These are phyloP conservation scores for Zophobas morio DNA, from an alignment of 1,140 invertebrate genomes.

Conservation along the genomic window DNA sequence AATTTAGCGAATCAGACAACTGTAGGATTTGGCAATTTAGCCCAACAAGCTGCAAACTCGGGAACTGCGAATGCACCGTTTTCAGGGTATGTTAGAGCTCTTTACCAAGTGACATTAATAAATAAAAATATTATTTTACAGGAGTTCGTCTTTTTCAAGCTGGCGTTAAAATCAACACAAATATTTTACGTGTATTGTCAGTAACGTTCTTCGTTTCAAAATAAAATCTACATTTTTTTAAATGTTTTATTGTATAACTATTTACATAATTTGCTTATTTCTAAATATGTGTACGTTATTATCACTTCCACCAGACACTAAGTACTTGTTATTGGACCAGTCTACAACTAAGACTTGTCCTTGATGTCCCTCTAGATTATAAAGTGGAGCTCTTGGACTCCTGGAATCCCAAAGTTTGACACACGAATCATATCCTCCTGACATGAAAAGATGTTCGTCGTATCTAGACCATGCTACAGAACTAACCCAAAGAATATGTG, in stretches of 20 bases:
- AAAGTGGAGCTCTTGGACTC: slow-evolving; percentile 93
- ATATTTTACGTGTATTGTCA: too few species aligned
- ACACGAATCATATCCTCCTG: slow-evolving; percentile 91
- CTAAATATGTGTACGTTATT: slow-evolving; percentile 92
- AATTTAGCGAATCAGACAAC: slow-evolving; percentile 71
- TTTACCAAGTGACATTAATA: too few species aligned
- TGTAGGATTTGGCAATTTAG: slow-evolving; percentile 73
- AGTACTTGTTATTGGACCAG: slow-evolving; percentile 90
- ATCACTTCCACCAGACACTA: slow-evolving; percentile 94
- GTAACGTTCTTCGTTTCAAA: too few species aligned
- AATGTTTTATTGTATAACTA: slow-evolving; percentile 27
- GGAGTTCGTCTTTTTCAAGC: slow-evolving; percentile 64
- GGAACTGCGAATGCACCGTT: slow-evolving; percentile 64
- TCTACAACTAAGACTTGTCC: slow-evolving; percentile 95
- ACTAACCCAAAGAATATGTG: slow-evolving; percentile 92
- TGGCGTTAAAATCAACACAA: slow-evolving; percentile 58
- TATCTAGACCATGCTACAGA: slow-evolving; percentile 89
- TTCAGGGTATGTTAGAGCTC: slow-evolving; percentile 65
- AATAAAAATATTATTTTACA: slow-evolving; percentile 53
- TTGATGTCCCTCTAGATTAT: slow-evolving; percentile 93
- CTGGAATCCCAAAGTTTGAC: slow-evolving; percentile 97
- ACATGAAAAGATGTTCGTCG: slow-evolving; percentile 90
- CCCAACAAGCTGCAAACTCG: slow-evolving; percentile 67
- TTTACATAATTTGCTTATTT: slow-evolving; percentile 70
- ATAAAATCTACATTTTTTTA: not conserved